phyloP scores from a whole-genome alignment of 2,888 invertebrate genomes.

The Odontomyia ornata region DNA sequence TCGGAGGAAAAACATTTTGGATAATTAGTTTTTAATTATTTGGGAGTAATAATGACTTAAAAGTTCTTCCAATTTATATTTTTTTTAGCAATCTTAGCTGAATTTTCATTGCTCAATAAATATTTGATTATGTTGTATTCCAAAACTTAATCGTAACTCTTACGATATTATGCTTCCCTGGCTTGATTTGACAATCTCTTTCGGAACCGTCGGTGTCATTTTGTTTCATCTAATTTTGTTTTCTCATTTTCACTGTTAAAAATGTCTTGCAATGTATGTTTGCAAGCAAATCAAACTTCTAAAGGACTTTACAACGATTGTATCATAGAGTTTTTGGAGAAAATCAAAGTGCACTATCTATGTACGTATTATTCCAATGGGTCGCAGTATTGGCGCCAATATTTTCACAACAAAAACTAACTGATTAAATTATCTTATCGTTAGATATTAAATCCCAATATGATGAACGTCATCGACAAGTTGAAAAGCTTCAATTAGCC shows the following conservation, averaged over 20 bases:
- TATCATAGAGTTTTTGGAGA: conserved; percentile 50
- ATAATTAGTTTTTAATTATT: neutral
- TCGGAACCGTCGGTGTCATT: no score
- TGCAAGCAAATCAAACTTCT: neutral
- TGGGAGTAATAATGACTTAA: neutral
- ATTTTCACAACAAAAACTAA: neutral
- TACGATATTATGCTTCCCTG: no score
- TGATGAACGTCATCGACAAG: neutral
- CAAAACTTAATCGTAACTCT: no score
- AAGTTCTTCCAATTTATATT: no score
- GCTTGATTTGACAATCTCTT: no score
- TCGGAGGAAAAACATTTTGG: neutral
- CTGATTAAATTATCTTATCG: neutral
- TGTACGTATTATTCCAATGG: conserved; percentile 53
- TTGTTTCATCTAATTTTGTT: no score
- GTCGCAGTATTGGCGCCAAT: neutral
- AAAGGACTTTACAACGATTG: conserved; percentile 47
- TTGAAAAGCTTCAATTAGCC: conserved; percentile 21
- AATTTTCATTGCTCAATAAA: no score
- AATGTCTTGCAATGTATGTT: conserved; percentile 40
- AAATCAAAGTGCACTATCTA: conserved; percentile 56
- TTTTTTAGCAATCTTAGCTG: no score
- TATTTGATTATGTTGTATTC: no score
- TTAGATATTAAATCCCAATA: conserved; percentile 40
- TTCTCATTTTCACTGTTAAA: neutral